Percentiles rank a stretch among this genome's conserved stretches.
Conservation (phyloP, 2,797 vertebrate genomes). For the Distichodus sexfasciatus region DNA sequence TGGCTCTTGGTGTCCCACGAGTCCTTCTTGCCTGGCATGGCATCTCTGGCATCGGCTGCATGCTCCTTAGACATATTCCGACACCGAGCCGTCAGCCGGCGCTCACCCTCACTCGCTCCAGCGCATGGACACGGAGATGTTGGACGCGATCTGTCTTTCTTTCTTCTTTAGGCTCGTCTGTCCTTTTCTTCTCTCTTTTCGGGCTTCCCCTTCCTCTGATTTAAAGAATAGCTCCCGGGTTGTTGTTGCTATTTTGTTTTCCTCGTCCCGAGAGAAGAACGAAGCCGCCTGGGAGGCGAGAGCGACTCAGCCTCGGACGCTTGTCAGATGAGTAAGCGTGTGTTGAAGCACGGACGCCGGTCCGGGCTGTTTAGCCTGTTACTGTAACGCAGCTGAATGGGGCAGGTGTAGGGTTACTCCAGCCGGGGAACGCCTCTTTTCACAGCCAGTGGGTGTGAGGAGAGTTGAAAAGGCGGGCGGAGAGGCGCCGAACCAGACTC, state of each 20-base stretch:
- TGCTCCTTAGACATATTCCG: conserved; percentile 72
- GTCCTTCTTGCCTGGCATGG: conserved; percentile 56
- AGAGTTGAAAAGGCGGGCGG: conserved; percentile 4
- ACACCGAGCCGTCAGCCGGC: conserved; percentile 17
- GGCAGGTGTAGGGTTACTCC: conserved; percentile 90
- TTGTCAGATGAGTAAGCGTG: conserved; percentile 43
- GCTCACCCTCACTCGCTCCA: conserved; percentile 27
- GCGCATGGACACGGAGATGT: conserved; percentile 19
- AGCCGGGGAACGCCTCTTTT: conserved; percentile 73
- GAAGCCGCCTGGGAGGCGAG: neutral
- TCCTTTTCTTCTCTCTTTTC: conserved; percentile 40
- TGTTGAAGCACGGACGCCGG: conserved; percentile 67
- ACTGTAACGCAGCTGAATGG: conserved; percentile 76
- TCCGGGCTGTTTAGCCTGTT: conserved; percentile 87
- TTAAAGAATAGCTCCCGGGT: conserved; percentile 6
- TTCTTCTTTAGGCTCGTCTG: conserved; percentile 38
- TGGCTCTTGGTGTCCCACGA: conserved; percentile 56
- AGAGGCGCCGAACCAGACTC: neutral
- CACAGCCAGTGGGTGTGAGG: conserved; percentile 47
- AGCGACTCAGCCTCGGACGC: neutral
- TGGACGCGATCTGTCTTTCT: conserved; percentile 29
- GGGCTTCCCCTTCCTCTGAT: neutral
- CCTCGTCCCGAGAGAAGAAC: neutral
- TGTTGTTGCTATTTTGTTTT: conserved; percentile 10
- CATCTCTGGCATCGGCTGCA: conserved; percentile 33